A percentile compares a stretch with the other conserved stretches of the same genome.
These are phyloP conservation scores for Accipiter cooperii DNA, from an alignment of 2,113 vertebrate species.

Conservation along the genomic window DNA sequence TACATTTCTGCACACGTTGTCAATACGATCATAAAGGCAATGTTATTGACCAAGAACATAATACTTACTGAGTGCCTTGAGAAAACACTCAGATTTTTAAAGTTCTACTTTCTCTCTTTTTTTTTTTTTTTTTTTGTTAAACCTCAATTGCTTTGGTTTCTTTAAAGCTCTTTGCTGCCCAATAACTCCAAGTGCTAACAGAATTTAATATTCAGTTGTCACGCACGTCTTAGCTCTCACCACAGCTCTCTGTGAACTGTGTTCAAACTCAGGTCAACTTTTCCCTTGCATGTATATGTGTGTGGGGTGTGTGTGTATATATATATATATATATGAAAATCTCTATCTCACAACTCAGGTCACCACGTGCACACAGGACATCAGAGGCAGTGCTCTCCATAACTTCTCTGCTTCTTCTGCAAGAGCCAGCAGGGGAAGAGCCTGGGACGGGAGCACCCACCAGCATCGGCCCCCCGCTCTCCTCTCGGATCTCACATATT, in stretches of 20 bases:
- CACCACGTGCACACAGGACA: neutral
- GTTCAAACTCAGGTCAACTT: neutral
- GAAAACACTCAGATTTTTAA: neutral
- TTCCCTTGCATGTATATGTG: neutral
- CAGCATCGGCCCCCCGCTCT: neutral
- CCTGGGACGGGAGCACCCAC: neutral
- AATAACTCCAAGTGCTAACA: conserved; percentile 31
- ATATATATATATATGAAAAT: rapidly evolving
- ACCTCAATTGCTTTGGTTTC: neutral
- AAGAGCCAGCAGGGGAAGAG: neutral
- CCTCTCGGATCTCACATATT: neutral
- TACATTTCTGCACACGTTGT: neutral
- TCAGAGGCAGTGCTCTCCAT: rapidly evolving
- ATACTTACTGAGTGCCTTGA: neutral
- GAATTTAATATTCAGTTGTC: conserved; percentile 49
- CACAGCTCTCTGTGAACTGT: neutral
- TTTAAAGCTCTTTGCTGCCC: conserved; percentile 34
- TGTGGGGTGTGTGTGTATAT: rapidly evolving
- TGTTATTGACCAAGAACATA: conserved; percentile 38
- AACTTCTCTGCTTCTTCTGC: neutral
- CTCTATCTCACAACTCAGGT: neutral
- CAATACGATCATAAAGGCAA: conserved; percentile 36
- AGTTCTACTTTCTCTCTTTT: neutral
- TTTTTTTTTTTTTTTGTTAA: neutral
- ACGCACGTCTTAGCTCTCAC: neutral